These are phyloP conservation scores for Motacilla alba DNA, from an alignment of 2,113 vertebrate species.

Conservation along the genomic window DNA sequence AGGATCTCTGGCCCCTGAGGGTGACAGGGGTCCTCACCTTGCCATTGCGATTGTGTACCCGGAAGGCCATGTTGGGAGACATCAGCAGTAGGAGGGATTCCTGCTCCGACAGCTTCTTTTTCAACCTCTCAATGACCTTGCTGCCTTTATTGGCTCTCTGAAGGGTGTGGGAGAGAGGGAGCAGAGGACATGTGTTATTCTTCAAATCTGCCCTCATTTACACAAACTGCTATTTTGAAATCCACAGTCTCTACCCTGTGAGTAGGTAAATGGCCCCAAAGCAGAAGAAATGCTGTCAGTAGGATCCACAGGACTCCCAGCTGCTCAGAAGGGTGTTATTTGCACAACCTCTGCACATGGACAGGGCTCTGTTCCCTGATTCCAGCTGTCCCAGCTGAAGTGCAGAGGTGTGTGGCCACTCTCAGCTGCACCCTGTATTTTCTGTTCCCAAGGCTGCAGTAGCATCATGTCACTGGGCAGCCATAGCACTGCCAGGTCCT, in stretches of 20 bases:
- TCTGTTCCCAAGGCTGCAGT: neutral
- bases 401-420: neutral
- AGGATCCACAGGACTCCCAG: neutral
- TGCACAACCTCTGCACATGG: neutral
- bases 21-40: slow-evolving; percentile 77
- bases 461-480: neutral
- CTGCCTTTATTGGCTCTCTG: slow-evolving; percentile 91
- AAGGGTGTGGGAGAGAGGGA: neutral
- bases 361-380: neutral
- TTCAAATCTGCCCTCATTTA: neutral
- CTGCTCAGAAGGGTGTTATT: neutral
- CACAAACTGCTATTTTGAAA: neutral
- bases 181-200: neutral
- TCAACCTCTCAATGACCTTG: slow-evolving; percentile 86
- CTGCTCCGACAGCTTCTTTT: slow-evolving; percentile 92
- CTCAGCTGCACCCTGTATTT: neutral
- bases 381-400: neutral
- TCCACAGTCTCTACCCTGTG: neutral
- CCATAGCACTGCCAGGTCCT: neutral
- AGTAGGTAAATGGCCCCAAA: neutral
- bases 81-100: slow-evolving; percentile 90
- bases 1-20: neutral
- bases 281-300: neutral
- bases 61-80: slow-evolving; percentile 94
- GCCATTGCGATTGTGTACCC: slow-evolving; percentile 87